Percentiles rank a stretch among this genome's conserved stretches.
phyloP scores from a whole-genome alignment of 2,888 invertebrate genomes.

The Heterodera filipjevi region DNA sequence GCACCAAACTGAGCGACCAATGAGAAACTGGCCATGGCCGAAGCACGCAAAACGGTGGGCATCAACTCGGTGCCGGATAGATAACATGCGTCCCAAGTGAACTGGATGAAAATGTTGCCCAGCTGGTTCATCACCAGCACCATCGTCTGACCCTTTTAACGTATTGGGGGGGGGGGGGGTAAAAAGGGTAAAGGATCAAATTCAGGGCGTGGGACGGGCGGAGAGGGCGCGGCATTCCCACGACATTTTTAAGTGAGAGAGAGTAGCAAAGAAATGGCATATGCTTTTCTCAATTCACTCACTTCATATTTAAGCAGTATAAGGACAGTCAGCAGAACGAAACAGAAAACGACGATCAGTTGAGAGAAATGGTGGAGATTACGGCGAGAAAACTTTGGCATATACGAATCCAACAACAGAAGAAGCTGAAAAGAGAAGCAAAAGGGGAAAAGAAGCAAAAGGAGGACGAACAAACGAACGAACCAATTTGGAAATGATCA shows the following conservation, averaged over 20 bases:
- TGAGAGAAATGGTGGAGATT: constrained; percentile 58
- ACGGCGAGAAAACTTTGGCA: constrained; percentile 51
- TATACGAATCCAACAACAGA: constrained; percentile 28
- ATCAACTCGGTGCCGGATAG: constrained; percentile 61
- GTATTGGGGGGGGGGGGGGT: background rate
- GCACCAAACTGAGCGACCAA: constrained; percentile 61
- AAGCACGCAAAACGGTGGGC: constrained; percentile 53
- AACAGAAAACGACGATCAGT: constrained; percentile 53
- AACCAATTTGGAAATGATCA: constrained; percentile 58
- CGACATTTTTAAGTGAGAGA: no score
- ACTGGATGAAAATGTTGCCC: constrained; percentile 63
- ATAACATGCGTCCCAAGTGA: constrained; percentile 64
- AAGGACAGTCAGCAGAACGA: constrained; percentile 51
- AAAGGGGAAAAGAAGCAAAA: background rate
- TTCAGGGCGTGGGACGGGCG: background rate
- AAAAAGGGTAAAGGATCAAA: background rate
- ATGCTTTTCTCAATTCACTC: no score
- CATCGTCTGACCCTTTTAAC: constrained; percentile 43
- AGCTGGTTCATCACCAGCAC: constrained; percentile 59
- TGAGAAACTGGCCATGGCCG: constrained; percentile 54
- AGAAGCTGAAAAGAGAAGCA: constrained; percentile 27
- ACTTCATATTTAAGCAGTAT: constrained; percentile 46
- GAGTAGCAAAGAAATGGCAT: no score
- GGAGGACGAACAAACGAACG: background rate
- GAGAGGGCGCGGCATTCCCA: background rate